These are phyloP conservation scores for Candidula unifasciata DNA, from an alignment of 2,888 invertebrate genomes.

Conservation along the genomic window DNA sequence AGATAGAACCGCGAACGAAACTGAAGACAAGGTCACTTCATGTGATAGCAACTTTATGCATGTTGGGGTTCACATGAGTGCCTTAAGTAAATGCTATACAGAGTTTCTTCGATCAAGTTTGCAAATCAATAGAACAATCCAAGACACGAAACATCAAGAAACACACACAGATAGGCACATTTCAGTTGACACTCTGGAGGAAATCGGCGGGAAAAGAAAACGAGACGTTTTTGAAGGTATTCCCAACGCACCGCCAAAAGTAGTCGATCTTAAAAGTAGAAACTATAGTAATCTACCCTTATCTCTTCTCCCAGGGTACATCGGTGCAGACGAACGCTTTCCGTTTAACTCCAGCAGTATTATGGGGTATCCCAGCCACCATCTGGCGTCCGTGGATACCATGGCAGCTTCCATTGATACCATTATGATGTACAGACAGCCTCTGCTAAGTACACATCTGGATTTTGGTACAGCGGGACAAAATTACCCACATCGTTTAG, in stretches of 20 bases:
- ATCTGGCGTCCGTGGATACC: constrained; percentile 21
- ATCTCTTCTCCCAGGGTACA: constrained; percentile 57
- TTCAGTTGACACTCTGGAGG: background rate
- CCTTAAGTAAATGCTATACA: constrained; percentile 13
- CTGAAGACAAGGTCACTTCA: background rate
- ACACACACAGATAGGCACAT: background rate
- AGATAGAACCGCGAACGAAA: background rate
- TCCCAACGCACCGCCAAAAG: constrained; percentile 73
- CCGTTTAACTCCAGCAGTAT: background rate
- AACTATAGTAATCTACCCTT: constrained; percentile 62
- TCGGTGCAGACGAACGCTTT: background rate
- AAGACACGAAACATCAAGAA: background rate
- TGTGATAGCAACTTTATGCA: background rate
- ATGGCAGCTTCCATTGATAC: constrained; percentile 43
- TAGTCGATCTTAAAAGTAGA: constrained; percentile 69
- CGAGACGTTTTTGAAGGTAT: constrained; percentile 74
- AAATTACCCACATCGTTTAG: background rate
- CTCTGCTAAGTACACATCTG: constrained; percentile 15
- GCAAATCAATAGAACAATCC: background rate
- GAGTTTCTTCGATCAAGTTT: constrained; percentile 24
- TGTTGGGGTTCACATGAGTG: background rate
- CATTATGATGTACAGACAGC: constrained; percentile 45
- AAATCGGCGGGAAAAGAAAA: constrained; percentile 51
- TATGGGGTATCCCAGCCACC: background rate
- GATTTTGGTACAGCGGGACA: constrained; percentile 1